phyloP scores from a whole-genome alignment of 1,140 invertebrate genomes.

The Sinella curviseta region DNA sequence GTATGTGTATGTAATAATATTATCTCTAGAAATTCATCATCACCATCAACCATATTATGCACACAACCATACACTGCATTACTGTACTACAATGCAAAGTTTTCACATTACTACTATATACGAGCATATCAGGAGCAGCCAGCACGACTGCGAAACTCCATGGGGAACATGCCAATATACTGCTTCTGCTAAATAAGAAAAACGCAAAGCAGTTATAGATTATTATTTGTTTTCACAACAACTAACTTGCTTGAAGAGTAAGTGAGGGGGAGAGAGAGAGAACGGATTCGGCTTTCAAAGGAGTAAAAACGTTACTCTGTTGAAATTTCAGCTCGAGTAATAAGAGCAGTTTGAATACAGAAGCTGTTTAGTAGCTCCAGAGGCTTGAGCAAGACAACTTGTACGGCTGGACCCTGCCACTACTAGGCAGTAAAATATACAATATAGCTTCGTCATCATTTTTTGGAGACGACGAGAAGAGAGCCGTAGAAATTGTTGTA shows the following conservation, averaged over 20 bases:
- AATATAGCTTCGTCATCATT: no score
- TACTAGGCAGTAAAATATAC: no score
- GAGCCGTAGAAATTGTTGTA: no score
- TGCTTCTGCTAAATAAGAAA: background rate
- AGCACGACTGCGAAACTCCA: background rate
- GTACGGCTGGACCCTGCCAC: background rate
- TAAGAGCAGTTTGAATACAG: background rate
- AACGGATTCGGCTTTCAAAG: no score
- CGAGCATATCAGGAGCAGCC: background rate
- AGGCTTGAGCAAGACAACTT: background rate
- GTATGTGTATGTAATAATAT: background rate
- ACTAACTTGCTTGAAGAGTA: background rate
- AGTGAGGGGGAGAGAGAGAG: no score
- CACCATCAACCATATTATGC: background rate
- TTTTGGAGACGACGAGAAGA: background rate
- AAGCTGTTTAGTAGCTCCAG: conserved; percentile 15
- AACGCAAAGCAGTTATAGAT: background rate
- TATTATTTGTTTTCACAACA: background rate
- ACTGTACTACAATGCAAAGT: no score
- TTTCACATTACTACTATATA: background rate
- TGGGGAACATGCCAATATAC: background rate
- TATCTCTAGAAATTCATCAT: background rate
- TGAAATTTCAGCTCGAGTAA: no score
- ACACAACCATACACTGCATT: no score
- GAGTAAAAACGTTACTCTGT: no score